Base-by-base conservation (phyloP, 1,140 invertebrate species). In the Drosophila bocki region DNA sequence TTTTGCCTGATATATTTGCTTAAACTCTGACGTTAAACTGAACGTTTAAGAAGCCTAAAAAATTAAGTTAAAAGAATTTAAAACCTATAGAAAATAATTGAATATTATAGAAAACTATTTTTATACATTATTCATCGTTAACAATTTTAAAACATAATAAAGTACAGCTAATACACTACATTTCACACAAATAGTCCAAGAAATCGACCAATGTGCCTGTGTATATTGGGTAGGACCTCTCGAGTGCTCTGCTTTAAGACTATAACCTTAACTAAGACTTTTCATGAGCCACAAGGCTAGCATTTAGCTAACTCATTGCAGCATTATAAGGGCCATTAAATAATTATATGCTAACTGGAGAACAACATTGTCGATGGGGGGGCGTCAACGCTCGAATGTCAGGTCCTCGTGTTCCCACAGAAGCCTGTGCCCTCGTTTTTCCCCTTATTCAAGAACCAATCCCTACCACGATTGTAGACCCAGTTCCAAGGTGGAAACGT, bases 261-360 rank as follows among this genome's bases (percentile, higher is more conserved):
- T 17, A 48, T 33, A 26, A 9, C 12, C 11, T 33, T 26, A 33
- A 26, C 13, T 13, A 17, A 5, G 39, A 15, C 8, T 42, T 42
- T 32, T 19, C 22, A 33, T 29, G 47, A 26, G 29, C 67, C 69
- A 74, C 70, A 51, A 51, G 29, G 47, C 50, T 81, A 69, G 75
- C 26, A 50, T 64, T 29, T 29, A 29, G 60, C 64, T 33, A 54
- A 67, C 57, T 47, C 50, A 39, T 26, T 8, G 32, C 12, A 65
- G 37, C 57, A 53, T 70, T 76, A 62, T 67, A 65, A 80, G 71
- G 78, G 51, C 67, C 39, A 48, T 80, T 77, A 68, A 83, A 76
- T 88, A 88, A 86, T 88, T 86, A 83, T 62, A 88, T 83, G 83
- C 70, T 67, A 77, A 83, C 67, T 71, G 39, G 65, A 72, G 48